A percentile compares a stretch with the other conserved stretches of the same genome.
Conservation (phyloP, 2,888 invertebrate genomes). For the Meteorus colon region DNA sequence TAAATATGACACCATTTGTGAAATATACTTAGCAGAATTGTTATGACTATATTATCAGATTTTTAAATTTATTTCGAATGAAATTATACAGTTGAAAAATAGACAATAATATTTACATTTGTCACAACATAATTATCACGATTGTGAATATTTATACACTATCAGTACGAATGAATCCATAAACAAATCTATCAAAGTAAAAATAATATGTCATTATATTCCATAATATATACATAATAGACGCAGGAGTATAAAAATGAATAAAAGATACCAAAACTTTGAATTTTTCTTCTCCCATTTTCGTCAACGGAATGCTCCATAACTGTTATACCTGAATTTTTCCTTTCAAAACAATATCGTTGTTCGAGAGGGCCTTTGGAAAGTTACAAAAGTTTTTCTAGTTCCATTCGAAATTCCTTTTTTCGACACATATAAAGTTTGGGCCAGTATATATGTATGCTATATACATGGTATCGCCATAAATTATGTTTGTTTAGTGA, state of each 20-base stretch:
- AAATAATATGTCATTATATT: neutral
- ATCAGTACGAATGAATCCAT: neutral
- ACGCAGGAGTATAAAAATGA: neutral
- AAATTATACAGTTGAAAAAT: neutral
- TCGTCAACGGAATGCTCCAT: neutral
- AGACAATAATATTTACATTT: neutral
- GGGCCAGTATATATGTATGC: neutral
- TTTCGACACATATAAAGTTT: neutral
- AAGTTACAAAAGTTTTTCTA: neutral
- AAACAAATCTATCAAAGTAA: neutral
- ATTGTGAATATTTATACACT: neutral
- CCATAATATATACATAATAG: neutral
- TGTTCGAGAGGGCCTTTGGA: neutral
- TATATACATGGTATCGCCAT: conserved; percentile 20
- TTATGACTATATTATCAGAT: neutral
- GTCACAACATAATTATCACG: neutral
- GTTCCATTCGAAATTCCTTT: conserved; percentile 1
- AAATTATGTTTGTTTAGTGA: conserved; percentile 61
- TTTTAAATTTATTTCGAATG: neutral
- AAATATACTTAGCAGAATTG: conserved; percentile 20
- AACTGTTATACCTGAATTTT: conserved; percentile 1
- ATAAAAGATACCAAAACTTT: neutral
- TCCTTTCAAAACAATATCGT: conserved; percentile 3
- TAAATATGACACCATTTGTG: conserved; percentile 4
- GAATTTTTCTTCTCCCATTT: neutral